A percentile compares a stretch with the other conserved stretches of the same genome.
phyloP scores from a whole-genome alignment of 2,797 vertebrate genomes.

The Malurus leucopterus region DNA sequence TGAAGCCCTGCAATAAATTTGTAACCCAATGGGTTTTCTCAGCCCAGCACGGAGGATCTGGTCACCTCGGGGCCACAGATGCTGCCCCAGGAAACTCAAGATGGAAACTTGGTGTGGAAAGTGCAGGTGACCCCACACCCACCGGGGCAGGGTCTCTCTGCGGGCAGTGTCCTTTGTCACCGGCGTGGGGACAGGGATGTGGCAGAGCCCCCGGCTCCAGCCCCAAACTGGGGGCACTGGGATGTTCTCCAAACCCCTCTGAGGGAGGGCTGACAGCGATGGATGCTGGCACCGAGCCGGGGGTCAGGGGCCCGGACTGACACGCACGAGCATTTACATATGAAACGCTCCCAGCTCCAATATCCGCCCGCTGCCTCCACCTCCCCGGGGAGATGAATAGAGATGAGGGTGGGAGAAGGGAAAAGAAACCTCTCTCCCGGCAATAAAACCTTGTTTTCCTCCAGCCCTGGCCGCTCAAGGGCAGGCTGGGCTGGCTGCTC shows the following conservation, averaged over 20 bases:
- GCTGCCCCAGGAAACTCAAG: neutral
- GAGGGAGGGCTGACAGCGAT: neutral
- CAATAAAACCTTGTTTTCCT: slow-evolving; percentile 1
- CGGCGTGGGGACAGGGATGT: fast-evolving
- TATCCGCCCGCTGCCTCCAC: slow-evolving; percentile 45
- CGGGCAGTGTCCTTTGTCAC: neutral
- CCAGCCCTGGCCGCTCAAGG: slow-evolving; percentile 4
- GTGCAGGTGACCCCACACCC: neutral
- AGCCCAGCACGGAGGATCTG: neutral
- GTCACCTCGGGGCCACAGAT: neutral
- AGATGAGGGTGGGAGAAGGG: neutral
- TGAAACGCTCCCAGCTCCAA: slow-evolving; percentile 52
- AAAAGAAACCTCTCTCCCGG: slow-evolving; percentile 4
- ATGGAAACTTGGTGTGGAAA: neutral
- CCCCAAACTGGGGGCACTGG: neutral
- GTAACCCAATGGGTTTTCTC: slow-evolving; percentile 21
- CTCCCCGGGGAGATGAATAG: slow-evolving; percentile 45
- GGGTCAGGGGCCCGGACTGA: slow-evolving; percentile 47
- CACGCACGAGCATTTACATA: slow-evolving; percentile 50
- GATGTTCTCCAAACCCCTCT: neutral
- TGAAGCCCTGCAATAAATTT: slow-evolving; percentile 47
- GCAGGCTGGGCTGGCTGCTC: neutral
- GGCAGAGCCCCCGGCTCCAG: neutral
- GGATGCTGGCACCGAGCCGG: slow-evolving; percentile 30
- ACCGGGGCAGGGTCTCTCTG: fast-evolving